Evolutionary conservation across 2,113 vertebrate species (phyloP).

Genomic region (Heptranchias perlo): DNA sequence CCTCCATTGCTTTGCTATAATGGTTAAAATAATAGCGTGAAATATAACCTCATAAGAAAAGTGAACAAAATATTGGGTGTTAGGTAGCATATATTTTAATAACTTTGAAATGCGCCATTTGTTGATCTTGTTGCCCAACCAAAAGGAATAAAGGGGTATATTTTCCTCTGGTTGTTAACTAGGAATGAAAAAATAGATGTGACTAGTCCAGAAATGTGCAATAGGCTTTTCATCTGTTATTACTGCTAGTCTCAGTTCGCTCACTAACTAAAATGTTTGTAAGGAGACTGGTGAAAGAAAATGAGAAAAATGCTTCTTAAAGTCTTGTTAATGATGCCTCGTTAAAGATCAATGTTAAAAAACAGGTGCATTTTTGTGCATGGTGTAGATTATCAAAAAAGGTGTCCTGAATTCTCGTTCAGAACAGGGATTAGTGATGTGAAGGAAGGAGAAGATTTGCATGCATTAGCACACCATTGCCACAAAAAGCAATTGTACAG

Average conservation of each 20-base stretch:
- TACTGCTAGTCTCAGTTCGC: neutral
- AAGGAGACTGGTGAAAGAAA: neutral
- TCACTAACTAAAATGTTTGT: neutral
- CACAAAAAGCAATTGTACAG: neutral
- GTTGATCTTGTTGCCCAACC: slow-evolving; percentile 15
- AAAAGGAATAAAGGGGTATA: slow-evolving; percentile 12
- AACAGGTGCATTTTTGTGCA: neutral
- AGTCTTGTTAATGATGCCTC: neutral
- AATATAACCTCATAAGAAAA: neutral
- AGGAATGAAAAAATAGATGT: neutral
- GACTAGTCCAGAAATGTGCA: neutral
- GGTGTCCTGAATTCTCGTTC: neutral
- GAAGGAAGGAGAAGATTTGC: neutral
- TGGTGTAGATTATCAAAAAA: neutral
- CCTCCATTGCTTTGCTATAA: neutral
- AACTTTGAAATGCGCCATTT: neutral
- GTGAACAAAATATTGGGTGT: neutral
- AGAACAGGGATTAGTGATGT: neutral
- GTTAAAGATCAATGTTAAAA: neutral
- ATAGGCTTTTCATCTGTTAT: neutral
- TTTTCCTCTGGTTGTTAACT: neutral
- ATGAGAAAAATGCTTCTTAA: neutral
- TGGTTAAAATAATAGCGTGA: neutral
- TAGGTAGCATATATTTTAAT: neutral
- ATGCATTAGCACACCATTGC: neutral